Percentiles rank a stretch among this genome's conserved stretches.
Evolutionary conservation across 2,113 vertebrate species (phyloP).

Genomic region (Anser brachyrhynchus): DNA sequence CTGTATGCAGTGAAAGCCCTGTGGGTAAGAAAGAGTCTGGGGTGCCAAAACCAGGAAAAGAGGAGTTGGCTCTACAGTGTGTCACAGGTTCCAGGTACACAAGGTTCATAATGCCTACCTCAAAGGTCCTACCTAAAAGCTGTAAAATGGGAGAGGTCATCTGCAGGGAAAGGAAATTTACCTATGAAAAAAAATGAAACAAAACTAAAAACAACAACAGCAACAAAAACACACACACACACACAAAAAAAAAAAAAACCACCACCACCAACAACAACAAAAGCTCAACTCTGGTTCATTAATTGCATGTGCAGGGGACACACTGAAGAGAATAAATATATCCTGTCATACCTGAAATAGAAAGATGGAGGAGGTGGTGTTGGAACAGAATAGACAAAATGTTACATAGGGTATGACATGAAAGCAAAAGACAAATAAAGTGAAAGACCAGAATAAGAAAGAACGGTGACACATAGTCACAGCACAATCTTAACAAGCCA

Average conservation of each 20-base stretch:
- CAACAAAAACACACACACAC: rapidly evolving
- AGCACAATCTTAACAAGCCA: not conserved
- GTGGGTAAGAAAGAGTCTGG: not conserved
- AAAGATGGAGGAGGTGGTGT: not conserved
- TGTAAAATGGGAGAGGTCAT: not conserved
- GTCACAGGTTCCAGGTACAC: not conserved
- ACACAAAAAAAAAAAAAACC: no score
- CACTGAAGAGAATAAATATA: not conserved
- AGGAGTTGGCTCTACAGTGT: not conserved
- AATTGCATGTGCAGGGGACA: not conserved
- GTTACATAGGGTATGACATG: not conserved
- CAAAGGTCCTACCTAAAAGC: not conserved
- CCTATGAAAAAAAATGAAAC: not conserved
- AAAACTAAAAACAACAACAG: not conserved
- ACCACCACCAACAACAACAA: no score
- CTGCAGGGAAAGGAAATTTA: not conserved
- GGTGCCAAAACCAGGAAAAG: not conserved
- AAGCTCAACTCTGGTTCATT: rapidly evolving
- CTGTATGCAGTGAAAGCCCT: not conserved
- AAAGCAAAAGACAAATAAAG: slow-evolving; percentile 26
- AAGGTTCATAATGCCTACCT: not conserved
- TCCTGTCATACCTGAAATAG: not conserved
- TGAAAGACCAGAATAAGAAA: slow-evolving; percentile 11
- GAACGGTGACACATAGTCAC: not conserved
- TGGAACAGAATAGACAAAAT: not conserved